These are phyloP conservation scores for Pampus argenteus DNA, from an alignment of 2,797 vertebrate genomes.

Conservation along the genomic window DNA sequence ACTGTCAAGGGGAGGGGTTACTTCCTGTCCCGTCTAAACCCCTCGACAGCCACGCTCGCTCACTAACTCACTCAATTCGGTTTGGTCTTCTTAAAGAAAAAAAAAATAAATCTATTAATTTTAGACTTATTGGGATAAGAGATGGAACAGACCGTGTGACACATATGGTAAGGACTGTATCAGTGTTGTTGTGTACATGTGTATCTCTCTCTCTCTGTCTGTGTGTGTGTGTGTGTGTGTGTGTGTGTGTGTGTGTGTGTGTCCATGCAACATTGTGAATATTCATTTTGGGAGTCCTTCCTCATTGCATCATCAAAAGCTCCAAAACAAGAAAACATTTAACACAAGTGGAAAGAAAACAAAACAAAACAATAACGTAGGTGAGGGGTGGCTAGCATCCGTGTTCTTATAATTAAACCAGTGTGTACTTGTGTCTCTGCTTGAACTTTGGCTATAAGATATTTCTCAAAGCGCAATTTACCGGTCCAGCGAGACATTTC, in stretches of 20 bases:
- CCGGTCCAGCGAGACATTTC: constrained; percentile 71
- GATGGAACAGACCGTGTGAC: constrained; percentile 8
- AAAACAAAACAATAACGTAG: constrained; percentile 37
- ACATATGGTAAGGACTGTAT: not conserved
- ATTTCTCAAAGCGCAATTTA: constrained; percentile 73
- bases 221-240: not conserved
- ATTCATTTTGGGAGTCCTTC: constrained; percentile 15
- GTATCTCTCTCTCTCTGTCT: no score
- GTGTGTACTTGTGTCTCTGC: constrained; percentile 50
- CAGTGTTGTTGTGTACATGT: not conserved
- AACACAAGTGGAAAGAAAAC: constrained; percentile 47
- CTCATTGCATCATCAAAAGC: constrained; percentile 29
- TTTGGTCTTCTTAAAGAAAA: constrained; percentile 4
- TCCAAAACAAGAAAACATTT: constrained; percentile 45
- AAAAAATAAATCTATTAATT: constrained; percentile 13
- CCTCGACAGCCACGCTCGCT: constrained; percentile 30
- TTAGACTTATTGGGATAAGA: constrained; percentile 41
- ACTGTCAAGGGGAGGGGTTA: constrained; percentile 51
- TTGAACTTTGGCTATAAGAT: constrained; percentile 67
- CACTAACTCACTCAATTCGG: constrained; percentile 25
- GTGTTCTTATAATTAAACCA: constrained; percentile 60
- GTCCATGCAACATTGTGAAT: constrained; percentile 4
- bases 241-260: not conserved
- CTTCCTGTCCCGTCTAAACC: constrained; percentile 48
- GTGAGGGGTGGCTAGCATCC: constrained; percentile 47